These are phyloP conservation scores for Aegithalos caudatus DNA, from an alignment of 2,113 vertebrate species.

Conservation along the genomic window DNA sequence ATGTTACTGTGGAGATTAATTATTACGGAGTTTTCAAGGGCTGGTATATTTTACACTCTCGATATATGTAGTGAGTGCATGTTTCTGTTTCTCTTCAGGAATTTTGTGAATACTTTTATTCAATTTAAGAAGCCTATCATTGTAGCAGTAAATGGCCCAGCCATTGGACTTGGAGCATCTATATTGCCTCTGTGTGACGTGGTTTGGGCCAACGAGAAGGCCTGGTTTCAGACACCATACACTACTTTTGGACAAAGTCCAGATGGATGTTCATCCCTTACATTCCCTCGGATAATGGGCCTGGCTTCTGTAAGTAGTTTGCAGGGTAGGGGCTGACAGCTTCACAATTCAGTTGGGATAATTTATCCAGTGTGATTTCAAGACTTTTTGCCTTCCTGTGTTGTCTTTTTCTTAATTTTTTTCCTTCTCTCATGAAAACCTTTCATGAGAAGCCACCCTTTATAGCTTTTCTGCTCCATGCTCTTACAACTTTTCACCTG, in stretches of 20 bases:
- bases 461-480: neutral
- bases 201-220: slow-evolving; percentile 98
- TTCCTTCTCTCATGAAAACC: neutral
- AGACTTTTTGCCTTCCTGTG: neutral
- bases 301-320: slow-evolving; percentile 89
- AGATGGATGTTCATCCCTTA: slow-evolving; percentile 92
- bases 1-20: neutral
- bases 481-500: neutral
- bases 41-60: slow-evolving; percentile 11
- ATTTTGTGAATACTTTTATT: slow-evolving; percentile 97
- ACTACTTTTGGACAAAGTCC: slow-evolving; percentile 93
- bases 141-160: slow-evolving; percentile 94
- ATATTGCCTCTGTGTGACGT: slow-evolving; percentile 96
- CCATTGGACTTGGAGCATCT: slow-evolving; percentile 91
- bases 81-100: slow-evolving; percentile 78
- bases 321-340: slow-evolving; percentile 1
- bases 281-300: slow-evolving; percentile 96
- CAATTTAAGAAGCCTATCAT: slow-evolving; percentile 99
- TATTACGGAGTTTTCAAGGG: neutral
- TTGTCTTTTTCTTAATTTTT: neutral
- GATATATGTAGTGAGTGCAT: slow-evolving; percentile 34
- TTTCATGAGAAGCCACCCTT: neutral
- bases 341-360: neutral
- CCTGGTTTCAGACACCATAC: slow-evolving; percentile 98
- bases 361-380: neutral